A percentile compares a stretch with the other conserved stretches of the same genome.
Conservation (phyloP, 2,888 invertebrate genomes). For the Hirtodrosophila alboralis region DNA sequence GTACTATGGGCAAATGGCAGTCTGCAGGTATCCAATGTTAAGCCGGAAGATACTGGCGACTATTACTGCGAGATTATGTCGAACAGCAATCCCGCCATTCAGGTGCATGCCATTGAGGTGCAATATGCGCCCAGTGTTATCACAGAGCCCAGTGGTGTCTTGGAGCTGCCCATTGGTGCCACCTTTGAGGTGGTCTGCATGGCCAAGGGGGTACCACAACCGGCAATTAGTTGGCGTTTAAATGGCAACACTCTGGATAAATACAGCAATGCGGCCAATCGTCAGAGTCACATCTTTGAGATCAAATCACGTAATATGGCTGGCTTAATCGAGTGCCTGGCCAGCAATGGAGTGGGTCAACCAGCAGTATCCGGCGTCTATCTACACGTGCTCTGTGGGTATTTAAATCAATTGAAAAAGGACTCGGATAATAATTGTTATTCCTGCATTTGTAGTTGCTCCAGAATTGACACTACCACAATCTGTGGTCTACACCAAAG, state of each 20-base stretch:
- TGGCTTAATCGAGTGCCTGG: conserved; percentile 90
- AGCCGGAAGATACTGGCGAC: conserved; percentile 85
- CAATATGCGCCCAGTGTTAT: conserved; percentile 89
- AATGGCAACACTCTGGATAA: conserved; percentile 73
- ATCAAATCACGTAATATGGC: conserved; percentile 87
- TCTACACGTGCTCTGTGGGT: conserved; percentile 90
- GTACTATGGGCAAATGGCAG: conserved; percentile 89
- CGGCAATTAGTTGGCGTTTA: conserved; percentile 89
- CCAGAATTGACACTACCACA: conserved; percentile 89
- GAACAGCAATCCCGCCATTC: conserved; percentile 83
- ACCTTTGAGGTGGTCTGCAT: conserved; percentile 90
- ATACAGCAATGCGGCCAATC: conserved; percentile 77
- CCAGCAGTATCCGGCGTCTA: conserved; percentile 88
- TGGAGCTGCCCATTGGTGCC: conserved; percentile 90
- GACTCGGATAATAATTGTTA: background rate
- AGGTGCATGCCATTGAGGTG: conserved; percentile 91
- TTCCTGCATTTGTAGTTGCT: conserved; percentile 86
- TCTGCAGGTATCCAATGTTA: conserved; percentile 86
- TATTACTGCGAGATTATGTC: conserved; percentile 86
- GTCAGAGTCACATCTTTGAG: conserved; percentile 80
- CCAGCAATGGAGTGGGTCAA: conserved; percentile 90
- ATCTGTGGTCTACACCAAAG: conserved; percentile 90
- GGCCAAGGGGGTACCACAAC: conserved; percentile 89
- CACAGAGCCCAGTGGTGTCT: conserved; percentile 88
- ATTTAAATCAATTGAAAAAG: accelerated